Conservation (phyloP, 2,888 invertebrate genomes). For the Nephrotoma appendiculata region DNA sequence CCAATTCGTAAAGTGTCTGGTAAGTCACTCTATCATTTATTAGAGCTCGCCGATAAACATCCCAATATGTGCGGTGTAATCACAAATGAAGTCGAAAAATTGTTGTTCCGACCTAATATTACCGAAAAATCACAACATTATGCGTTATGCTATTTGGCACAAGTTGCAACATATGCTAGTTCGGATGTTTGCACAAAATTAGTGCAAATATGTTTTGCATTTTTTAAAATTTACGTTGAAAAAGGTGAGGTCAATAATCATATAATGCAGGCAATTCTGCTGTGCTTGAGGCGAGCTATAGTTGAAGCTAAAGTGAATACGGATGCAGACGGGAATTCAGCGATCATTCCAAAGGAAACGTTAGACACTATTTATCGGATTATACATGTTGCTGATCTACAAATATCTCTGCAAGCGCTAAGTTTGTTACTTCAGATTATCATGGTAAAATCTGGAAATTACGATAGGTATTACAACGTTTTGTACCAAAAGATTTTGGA, state of each 20-base stretch:
- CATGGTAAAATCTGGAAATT: conserved; percentile 24
- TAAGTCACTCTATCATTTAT: conserved; percentile 72
- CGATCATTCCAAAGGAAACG: conserved; percentile 29
- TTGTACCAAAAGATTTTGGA: conserved; percentile 78
- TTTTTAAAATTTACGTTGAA: conserved; percentile 86
- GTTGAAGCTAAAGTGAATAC: conserved; percentile 22
- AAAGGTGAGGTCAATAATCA: conserved; percentile 64
- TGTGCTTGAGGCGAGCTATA: conserved; percentile 65
- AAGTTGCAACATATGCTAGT: conserved; percentile 55
- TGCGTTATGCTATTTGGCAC: conserved; percentile 80
- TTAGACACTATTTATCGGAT: conserved; percentile 61
- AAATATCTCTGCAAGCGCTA: conserved; percentile 40
- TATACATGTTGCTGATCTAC: conserved; percentile 66
- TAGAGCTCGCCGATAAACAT: conserved; percentile 67
- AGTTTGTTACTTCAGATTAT: conserved; percentile 26
- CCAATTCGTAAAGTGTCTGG: conserved; percentile 69
- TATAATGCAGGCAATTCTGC: conserved; percentile 69
- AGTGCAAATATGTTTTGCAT: conserved; percentile 84
- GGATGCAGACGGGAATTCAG: conserved; percentile 18
- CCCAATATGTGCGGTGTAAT: conserved; percentile 87
- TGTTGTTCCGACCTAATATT: conserved; percentile 80
- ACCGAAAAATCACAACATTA: conserved; percentile 80
- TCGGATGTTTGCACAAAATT: conserved; percentile 72
- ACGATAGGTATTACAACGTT: conserved; percentile 58
- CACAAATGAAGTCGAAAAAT: conserved; percentile 73